A percentile compares a stretch with the other conserved stretches of the same genome.
Evolutionary conservation across 1,140 invertebrate species (phyloP).

Genomic region (Lutraria rhynchaena): DNA sequence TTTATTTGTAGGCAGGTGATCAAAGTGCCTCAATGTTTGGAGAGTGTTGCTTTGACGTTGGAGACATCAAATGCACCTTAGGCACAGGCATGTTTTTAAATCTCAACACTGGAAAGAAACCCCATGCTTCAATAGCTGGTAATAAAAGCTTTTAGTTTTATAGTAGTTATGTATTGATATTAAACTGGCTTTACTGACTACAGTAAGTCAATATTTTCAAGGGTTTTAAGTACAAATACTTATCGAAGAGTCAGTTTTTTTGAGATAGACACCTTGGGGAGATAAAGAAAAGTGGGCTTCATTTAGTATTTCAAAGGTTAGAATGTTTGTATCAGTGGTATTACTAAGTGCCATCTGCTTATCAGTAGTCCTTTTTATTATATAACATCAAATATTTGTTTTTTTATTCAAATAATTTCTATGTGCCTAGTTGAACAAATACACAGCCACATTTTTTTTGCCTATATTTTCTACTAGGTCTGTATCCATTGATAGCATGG

Average conservation of each 20-base stretch:
- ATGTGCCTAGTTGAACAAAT: too few relatives aligned
- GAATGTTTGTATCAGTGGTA: too few relatives aligned
- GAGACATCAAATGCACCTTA: constrained; percentile 95
- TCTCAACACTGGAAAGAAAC: constrained; percentile 90
- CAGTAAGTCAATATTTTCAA: background rate
- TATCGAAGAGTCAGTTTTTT: background rate
- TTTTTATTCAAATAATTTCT: too few relatives aligned
- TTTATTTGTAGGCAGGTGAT: constrained; percentile 85
- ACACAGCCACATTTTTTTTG: too few relatives aligned
- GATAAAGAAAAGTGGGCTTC: too few relatives aligned
- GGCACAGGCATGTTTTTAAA: constrained; percentile 97
- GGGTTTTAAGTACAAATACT: background rate
- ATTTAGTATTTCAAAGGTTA: too few relatives aligned
- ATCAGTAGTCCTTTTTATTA: too few relatives aligned
- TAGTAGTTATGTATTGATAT: background rate
- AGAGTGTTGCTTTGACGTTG: constrained; percentile 90
- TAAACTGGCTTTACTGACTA: background rate
- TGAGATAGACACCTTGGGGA: too few relatives aligned
- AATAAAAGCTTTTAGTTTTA: background rate
- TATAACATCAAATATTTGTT: too few relatives aligned
- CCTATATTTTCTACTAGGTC: constrained; percentile 82
- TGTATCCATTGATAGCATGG: constrained; percentile 95
- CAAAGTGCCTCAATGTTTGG: constrained; percentile 95
- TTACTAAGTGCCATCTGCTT: too few relatives aligned
- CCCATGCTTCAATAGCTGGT: constrained; percentile 89